phyloP scores from a whole-genome alignment of 2,797 vertebrate genomes.

The Nasua narica region DNA sequence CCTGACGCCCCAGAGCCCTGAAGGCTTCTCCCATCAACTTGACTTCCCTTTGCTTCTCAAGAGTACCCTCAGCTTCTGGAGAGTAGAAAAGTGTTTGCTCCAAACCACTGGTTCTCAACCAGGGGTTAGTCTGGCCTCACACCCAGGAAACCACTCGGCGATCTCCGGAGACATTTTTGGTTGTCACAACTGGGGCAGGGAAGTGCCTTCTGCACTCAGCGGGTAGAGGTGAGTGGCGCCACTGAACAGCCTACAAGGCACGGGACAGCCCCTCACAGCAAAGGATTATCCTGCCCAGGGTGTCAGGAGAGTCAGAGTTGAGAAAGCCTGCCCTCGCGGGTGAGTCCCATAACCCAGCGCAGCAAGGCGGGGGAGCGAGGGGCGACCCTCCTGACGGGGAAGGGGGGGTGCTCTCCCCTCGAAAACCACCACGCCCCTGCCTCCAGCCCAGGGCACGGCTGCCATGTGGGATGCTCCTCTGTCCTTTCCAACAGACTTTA shows the following conservation, averaged over 20 bases:
- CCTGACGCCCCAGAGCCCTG: neutral
- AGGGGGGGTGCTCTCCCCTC: rapidly evolving
- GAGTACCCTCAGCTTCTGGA: rapidly evolving
- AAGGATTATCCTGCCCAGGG: neutral
- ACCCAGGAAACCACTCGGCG: neutral
- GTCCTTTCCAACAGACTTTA: neutral
- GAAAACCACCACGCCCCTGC: rapidly evolving
- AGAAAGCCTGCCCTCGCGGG: rapidly evolving
- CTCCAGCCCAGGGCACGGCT: rapidly evolving
- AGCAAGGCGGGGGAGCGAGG: rapidly evolving
- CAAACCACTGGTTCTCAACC: neutral
- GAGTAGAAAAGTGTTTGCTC: rapidly evolving
- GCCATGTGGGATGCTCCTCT: neutral
- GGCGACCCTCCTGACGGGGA: rapidly evolving
- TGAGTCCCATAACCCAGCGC: rapidly evolving
- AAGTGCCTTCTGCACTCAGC: rapidly evolving
- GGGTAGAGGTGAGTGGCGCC: neutral
- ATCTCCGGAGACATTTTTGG: neutral
- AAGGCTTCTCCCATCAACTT: rapidly evolving
- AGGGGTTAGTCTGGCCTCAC: neutral
- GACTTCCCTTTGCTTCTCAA: neutral
- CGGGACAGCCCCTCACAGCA: rapidly evolving
- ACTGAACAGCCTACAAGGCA: rapidly evolving
- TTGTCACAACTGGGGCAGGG: rapidly evolving
- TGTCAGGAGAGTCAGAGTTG: neutral